Base-by-base conservation (phyloP, 2,797 vertebrate genomes). In the Florisuga fusca region DNA sequence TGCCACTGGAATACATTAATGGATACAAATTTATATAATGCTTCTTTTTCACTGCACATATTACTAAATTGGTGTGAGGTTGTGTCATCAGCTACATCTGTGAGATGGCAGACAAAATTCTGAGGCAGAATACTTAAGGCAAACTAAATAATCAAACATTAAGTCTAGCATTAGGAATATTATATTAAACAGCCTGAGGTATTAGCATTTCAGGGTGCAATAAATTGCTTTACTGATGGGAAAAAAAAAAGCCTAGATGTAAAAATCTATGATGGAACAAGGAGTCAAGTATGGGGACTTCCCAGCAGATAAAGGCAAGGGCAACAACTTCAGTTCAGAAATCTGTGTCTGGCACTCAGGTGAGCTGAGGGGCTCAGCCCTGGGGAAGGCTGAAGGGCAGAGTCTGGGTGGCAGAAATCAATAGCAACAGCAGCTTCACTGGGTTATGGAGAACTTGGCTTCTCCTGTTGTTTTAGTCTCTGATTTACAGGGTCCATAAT, bases 251-350 rank as follows among this genome's bases (percentile, higher is more conserved):
- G 15, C 43, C 43, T 45, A 45, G 8, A 36, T 36, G 36, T 36
- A 36, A 36, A 36, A 36, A 36, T 36, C 36, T 36, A 36, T 36
- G 36, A 11, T 36, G 85, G 91, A 89, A 3, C 51, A 80, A 92
- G 50, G 76, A 95, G 22, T 36, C 85, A 29, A 5, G 58, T 38
- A 2, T 2, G 8, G 73, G 54, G 50, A 45, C 54, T 27, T 48
- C 87, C 38, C 76, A 61, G 62, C 87, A 7, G 79, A 64, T 43
- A 88, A 73, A 94, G 95, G 91, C 93, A 96, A 94, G 90, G 81
- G 66, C 76, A 74, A 26, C 23, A 2, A 21, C 75, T 43, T 43
- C 13, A 43, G 43, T 50, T 48, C 1, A 15, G 48, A 29, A 67
- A 33, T 45, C 71, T 12, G 38, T 7, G 59, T 2, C 63, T 59